A percentile compares a stretch with the other conserved stretches of the same genome.
These are phyloP conservation scores for Temnothorax rugatulus DNA, from an alignment of 2,888 invertebrate species.

Conservation along the genomic window DNA sequence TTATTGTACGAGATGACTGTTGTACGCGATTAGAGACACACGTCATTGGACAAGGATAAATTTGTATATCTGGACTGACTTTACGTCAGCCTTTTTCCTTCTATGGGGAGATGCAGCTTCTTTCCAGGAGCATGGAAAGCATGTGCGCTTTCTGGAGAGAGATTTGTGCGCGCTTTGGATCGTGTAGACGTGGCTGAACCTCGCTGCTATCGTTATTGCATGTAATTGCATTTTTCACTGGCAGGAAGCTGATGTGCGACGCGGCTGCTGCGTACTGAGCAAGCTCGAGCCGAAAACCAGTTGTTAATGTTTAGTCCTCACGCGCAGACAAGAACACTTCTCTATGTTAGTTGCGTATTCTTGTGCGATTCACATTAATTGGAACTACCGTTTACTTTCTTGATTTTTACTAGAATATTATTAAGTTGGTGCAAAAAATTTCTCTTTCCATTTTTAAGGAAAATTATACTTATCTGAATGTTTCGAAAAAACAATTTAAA, in stretches of 20 bases:
- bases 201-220: constrained; percentile 69
- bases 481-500: background rate
- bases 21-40: constrained; percentile 28
- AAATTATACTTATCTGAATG: background rate
- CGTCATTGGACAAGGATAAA: background rate
- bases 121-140: constrained; percentile 60
- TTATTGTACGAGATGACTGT: constrained; percentile 19
- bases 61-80: background rate
- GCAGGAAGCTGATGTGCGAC: constrained; percentile 55
- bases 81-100: constrained; percentile 62
- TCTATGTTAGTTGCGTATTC: background rate
- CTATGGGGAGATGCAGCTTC: constrained; percentile 61
- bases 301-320: constrained; percentile 18
- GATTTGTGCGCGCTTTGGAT: constrained; percentile 53
- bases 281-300: constrained; percentile 19
- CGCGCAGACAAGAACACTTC: background rate
- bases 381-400: background rate
- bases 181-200: constrained; percentile 71
- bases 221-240: constrained; percentile 64
- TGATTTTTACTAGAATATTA: background rate
- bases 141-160: constrained; percentile 65
- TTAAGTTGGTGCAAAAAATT: background rate
- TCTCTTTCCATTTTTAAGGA: background rate
- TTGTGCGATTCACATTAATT: constrained; percentile 15
- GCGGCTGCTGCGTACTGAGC: constrained; percentile 23